Base-by-base conservation (phyloP, 2,888 invertebrate genomes). In the Ypsolopha sequella region DNA sequence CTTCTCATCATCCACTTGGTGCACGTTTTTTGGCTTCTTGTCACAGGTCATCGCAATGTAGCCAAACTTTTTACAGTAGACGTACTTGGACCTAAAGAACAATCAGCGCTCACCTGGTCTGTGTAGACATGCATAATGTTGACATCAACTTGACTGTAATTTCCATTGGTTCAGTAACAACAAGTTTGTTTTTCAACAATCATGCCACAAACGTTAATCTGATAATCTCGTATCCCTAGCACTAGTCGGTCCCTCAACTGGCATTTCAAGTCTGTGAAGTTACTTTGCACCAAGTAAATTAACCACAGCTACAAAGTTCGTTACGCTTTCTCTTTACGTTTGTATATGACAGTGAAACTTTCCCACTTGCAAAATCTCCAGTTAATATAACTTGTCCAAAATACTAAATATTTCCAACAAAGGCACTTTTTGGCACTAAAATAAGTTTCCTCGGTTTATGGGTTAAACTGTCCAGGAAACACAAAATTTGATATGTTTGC, bases 241-340 rank as follows among this genome's bases (percentile, higher is more conserved):
- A 49, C 49, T 49, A 49, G 11, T 39, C 49, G 39, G 13, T 49
- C 49, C 11, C 49, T 33, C 41, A 49, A 39, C 49, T 49, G 49
- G 10, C 49, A 41, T 13, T 49, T 49, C 33, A 49, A 49, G 14
- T 49, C 49, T 7, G 11, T 24, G 14, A 49, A 49, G 10, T 49
- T 49, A 49, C 10, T 49, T 49, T 11, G 48, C 48, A 6, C 36
- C 48, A 8, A 48, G 7, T n/a, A 35, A 10, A 13, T 11, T n/a
- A 11, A 48, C 36, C n/a, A 36, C 48, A n/a, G 48, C 11, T 11
- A 48, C 36, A 36, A 48, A 48, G 8, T 48, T 36, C 36, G 35
- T 36, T 9, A 48, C 11, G 36, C 36, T 48, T 36, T 48, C 48
- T 6, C n/a, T 10, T 48, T 11, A 14, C 6, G 36, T 1, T 35